These are phyloP conservation scores for Cephus cinctus DNA, from an alignment of 1,140 invertebrate genomes.

Conservation along the genomic window DNA sequence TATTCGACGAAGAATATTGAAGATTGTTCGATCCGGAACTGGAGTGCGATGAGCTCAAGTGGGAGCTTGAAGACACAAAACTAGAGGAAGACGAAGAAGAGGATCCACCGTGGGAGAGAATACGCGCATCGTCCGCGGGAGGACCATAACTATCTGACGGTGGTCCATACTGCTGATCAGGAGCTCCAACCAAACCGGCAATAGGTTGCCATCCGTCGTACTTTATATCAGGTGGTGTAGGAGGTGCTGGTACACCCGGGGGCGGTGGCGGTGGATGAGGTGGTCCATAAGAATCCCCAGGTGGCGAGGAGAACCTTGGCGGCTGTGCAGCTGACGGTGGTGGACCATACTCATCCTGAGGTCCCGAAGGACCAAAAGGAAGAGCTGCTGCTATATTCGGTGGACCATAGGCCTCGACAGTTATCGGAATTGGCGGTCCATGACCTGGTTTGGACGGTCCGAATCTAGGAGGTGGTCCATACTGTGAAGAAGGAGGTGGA, in stretches of 20 bases:
- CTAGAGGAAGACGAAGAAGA: slow-evolving; percentile 1
- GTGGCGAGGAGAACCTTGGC: too few species aligned
- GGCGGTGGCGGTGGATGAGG: slow-evolving; percentile 61
- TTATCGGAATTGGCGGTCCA: slow-evolving; percentile 42
- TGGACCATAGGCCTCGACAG: slow-evolving; percentile 46
- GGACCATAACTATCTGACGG: slow-evolving; percentile 30
- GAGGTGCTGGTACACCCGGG: slow-evolving; percentile 68
- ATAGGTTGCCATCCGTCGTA: slow-evolving; percentile 86
- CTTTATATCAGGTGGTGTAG: slow-evolving; percentile 71
- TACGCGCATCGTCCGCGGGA: slow-evolving; percentile 38
- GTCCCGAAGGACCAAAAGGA: slow-evolving; percentile 52
- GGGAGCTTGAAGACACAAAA: background rate
- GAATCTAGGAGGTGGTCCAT: slow-evolving; percentile 49
- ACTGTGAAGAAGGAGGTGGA: too few species aligned
- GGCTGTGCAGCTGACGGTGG: slow-evolving; percentile 38
- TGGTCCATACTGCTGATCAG: slow-evolving; percentile 23
- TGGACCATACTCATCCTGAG: slow-evolving; percentile 51
- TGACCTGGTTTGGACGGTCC: slow-evolving; percentile 35
- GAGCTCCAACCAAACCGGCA: slow-evolving; percentile 59
- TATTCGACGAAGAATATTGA: slow-evolving; percentile 19
- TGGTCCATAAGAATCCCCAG: slow-evolving; percentile 54
- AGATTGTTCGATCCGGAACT: slow-evolving; percentile 1
- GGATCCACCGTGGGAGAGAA: slow-evolving; percentile 32
- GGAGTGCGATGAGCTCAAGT: slow-evolving; percentile 19
- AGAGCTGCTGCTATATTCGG: slow-evolving; percentile 48